Conservation (phyloP, 2,113 vertebrate species). For the Osmerus eperlanus region DNA sequence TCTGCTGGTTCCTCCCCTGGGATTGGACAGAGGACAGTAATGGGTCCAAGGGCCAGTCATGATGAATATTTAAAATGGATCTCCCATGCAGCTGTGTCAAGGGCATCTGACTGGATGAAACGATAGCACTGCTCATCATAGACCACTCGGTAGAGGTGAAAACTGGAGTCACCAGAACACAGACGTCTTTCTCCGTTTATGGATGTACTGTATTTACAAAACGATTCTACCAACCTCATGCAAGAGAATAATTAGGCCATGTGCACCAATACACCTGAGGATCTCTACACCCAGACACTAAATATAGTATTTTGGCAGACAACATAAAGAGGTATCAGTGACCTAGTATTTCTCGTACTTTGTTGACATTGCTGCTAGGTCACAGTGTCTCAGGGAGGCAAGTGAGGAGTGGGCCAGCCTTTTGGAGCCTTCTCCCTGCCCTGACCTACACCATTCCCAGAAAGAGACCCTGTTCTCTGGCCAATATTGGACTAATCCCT, state of each 20-base stretch:
- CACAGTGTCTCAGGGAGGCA: constrained; percentile 4
- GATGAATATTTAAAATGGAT: constrained; percentile 69
- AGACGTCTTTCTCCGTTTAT: too few relatives aligned
- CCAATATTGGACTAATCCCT: constrained; percentile 78
- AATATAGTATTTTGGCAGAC: too few relatives aligned
- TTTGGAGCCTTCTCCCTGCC: constrained; percentile 64
- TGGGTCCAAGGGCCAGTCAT: constrained; percentile 51
- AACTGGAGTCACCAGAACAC: not conserved
- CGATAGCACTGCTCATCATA: constrained; percentile 24
- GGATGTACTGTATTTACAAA: too few relatives aligned
- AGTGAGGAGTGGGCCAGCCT: constrained; percentile 40
- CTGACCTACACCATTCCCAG: constrained; percentile 86
- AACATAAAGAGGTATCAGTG: too few relatives aligned
- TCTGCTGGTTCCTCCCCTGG: constrained; percentile 22
- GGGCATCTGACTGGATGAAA: constrained; percentile 42
- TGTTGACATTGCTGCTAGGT: not conserved
- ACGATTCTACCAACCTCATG: too few relatives aligned
- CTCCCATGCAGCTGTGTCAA: constrained; percentile 50
- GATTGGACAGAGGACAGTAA: constrained; percentile 43
- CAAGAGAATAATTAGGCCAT: too few relatives aligned
- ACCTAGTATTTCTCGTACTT: not conserved
- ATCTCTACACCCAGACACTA: too few relatives aligned
- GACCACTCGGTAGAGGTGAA: not conserved
- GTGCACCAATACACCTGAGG: too few relatives aligned
- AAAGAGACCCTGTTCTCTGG: constrained; percentile 75